Base-by-base conservation (phyloP, 2,888 invertebrate genomes). In the Biston stratarius region DNA sequence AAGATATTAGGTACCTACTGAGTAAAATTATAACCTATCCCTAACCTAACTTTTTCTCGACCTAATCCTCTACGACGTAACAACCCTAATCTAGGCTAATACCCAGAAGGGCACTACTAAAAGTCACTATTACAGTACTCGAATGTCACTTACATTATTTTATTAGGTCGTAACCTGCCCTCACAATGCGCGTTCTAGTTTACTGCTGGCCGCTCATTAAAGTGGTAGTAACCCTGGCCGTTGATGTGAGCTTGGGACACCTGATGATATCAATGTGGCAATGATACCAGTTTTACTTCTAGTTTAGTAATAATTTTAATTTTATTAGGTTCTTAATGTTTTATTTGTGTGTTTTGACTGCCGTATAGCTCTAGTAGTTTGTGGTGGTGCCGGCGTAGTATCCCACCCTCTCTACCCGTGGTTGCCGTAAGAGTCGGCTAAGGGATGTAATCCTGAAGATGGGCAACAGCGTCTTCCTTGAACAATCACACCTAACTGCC, bases 71-170 rank as follows among this genome's bases (percentile, higher is more conserved):
- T 63, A 36, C 68, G 69, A 72, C 71, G 72, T 70, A 68, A 69
- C 70, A 69, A 69, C 70, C 75, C 63, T 74, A 74, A 65, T 67
- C 70, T 69, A 68, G 69, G 70, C 68, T 47, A 72, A 74, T 77
- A 78, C 57, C 53, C 55, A 59, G 80, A 83, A 81, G 79, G 80
- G 69, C 79, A 78, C 77, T 73, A 72, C 72, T 89, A 88, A 90
- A 91, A 83, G 90, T 90, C 90, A 86, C 79, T 78, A 75, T 79
- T 78, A 74, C 78, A 81, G 77, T 81, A 83, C 83, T 85, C 77
- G 75, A 73, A 77, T 81, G 88, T 86, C 89, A 83, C 83, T 88
- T 87, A 82, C 80, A 77, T 78, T 77, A 83, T 81, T 91, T 90
- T 90, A 91, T 85, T 87, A 84, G 67, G 82, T 83, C 86, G 85